These are phyloP conservation scores for Betta splendens DNA, from an alignment of 2,797 vertebrate species.

Conservation along the genomic window DNA sequence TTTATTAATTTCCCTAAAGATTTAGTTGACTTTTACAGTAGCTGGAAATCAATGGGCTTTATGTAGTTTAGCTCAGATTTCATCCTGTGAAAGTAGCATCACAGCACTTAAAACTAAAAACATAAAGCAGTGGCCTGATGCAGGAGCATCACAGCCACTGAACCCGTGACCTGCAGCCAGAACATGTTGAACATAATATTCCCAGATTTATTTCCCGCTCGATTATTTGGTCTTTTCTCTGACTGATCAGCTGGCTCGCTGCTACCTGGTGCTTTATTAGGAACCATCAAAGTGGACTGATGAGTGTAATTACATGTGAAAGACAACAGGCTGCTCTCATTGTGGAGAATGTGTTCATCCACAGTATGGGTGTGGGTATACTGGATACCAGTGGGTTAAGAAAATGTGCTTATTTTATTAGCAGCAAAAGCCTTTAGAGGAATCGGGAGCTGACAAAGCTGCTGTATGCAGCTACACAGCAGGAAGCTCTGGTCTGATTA, in stretches of 20 bases:
- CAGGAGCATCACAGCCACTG: too few relatives aligned
- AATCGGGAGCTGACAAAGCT: too few relatives aligned
- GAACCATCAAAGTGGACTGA: neutral
- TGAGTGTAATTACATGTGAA: slow-evolving; percentile 9
- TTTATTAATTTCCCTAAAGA: slow-evolving; percentile 22
- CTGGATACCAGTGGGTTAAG: too few relatives aligned
- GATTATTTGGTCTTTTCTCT: slow-evolving; percentile 2
- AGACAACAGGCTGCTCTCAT: slow-evolving; percentile 7
- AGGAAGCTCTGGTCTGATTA: slow-evolving; percentile 24
- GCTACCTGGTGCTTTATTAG: slow-evolving; percentile 6
- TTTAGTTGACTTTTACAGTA: slow-evolving; percentile 4
- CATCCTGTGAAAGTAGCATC: neutral
- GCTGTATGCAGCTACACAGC: slow-evolving; percentile 8
- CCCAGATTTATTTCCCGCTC: slow-evolving; percentile 19
- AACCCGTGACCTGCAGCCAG: slow-evolving; percentile 39
- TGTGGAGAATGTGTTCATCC: too few relatives aligned
- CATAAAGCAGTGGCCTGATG: too few relatives aligned
- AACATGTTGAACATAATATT: slow-evolving; percentile 10
- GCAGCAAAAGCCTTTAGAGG: neutral
- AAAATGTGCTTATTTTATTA: neutral
- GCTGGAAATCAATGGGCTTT: slow-evolving; percentile 6
- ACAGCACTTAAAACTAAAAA: too few relatives aligned
- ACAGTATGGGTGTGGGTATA: too few relatives aligned
- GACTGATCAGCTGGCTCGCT: slow-evolving; percentile 15
- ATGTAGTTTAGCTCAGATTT: neutral